Evolutionary conservation across 2,888 invertebrate species (phyloP), one percentile per base, ranked within the genome.

Genomic region (Drosophila kanekoi): DNA sequence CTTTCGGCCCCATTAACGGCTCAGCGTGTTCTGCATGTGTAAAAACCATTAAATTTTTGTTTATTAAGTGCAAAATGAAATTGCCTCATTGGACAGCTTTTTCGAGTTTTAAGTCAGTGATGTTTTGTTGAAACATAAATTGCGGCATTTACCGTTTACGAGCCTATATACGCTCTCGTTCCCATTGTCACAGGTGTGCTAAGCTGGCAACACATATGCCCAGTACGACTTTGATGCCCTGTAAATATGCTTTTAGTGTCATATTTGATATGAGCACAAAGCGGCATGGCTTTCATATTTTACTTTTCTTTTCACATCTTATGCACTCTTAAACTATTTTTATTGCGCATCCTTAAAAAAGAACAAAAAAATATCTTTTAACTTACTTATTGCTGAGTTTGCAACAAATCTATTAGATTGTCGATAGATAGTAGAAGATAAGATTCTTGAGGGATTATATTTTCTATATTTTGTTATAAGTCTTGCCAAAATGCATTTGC

Each of bases 21-120:
- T 41, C 62, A 62, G 58, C 28, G 73, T 61, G 32, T 60, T 56
- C 52, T 48, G 64, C 40, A 57, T 74, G 74, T 66, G 67, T 40
- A 51, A 33, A n/a, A 35, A 44, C 56, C 84, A 88, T 88, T 88
- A 77, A 69, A 77, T 10, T 43, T 5, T 20, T 14, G 20, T 84
- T 89, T 83, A 87, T 83, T 71, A 81, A 84, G 83, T 83, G 89
- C 82, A 78, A 89, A 89, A 69, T 74, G 85, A 89, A 84, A 72
- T 84, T 84, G 87, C 56, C 72, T 67, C 63, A 69, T 78, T 87
- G 72, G 49, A 64, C 56, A 33, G 58, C 59, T 47, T 52, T 18
- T 77, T 72, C 9, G 76, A 69, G 80, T 80, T 76, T 77, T 67
- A 65, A 71, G 81, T 62, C 67, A 56, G 62, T 28, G 58, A 43